Base-by-base conservation (phyloP, 2,113 vertebrate species). In the Daphoenositta chrysoptera region DNA sequence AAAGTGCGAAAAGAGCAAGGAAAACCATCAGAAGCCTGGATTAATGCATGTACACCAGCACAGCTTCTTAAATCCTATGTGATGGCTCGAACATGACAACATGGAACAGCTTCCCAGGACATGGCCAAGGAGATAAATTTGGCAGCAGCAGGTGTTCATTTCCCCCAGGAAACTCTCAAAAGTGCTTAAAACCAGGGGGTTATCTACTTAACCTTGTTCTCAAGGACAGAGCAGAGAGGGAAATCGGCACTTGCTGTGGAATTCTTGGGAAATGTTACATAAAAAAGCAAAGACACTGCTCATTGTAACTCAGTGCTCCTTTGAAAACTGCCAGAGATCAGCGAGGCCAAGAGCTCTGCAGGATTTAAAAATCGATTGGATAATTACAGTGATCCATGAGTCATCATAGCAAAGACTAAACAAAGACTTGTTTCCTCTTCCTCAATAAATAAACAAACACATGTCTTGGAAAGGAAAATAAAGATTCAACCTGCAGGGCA, bases 371-470 rank as follows among this genome's bases (percentile, higher is more conserved):
- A 83, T 90, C 91, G 89, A 44, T 50, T 70, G 54, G 37, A 83
- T 93, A 77, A 94, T 94, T 91, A 69, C 9, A 70, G 65, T 70
- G 90, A 95, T 94, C 93, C 75, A 79, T 70, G 91, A 65, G 54
- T 93, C 23, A 2, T 80, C 91, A 85, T 47, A 83, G 81, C 44
- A 73, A 85, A 91, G 58, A 83, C 63, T 66, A 83, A 96, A 91
- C 70, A 94, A 93, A 96, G 63, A 72, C 31, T 84, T 12, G 19
- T 93, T 85, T 79, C 56, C 27, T 79, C 72, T 92, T 19, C 69
- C 51, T 73, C 16, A 9, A 42, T 75, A 90, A 92, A 95, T 60
- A 90, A 94, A 86, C 44, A 83, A 69, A 45, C 5, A 2, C 12
- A 6, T 0, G 4, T 31, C 73, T 50, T 77, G 35, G 75, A 85